A percentile compares a stretch with the other conserved stretches of the same genome.
Evolutionary conservation across 2,888 invertebrate genomes (phyloP).

Genomic region (Hyposoter didymator): DNA sequence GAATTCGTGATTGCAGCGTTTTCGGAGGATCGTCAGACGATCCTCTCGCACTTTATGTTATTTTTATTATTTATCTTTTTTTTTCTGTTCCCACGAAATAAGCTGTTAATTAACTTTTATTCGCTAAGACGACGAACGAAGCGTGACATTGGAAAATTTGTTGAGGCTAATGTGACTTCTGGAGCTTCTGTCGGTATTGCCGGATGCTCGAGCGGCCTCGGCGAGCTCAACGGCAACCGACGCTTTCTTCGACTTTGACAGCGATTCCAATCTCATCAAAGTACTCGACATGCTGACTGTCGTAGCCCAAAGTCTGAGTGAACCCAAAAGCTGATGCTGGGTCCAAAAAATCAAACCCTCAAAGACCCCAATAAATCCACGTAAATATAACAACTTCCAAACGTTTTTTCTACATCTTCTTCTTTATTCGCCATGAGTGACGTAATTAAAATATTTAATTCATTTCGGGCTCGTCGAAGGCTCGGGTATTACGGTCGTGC

Average conservation of each 20-base stretch:
- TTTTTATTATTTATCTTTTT: not conserved
- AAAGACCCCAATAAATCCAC: not conserved
- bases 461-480: not conserved
- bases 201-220: slow-evolving; percentile 51
- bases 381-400: not conserved
- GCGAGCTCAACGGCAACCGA: slow-evolving; percentile 38
- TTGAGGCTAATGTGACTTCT: slow-evolving; percentile 39
- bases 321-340: slow-evolving; percentile 14
- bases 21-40: slow-evolving; percentile 56
- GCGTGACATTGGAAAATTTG: slow-evolving; percentile 21
- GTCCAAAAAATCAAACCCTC: not conserved
- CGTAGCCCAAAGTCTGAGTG: not conserved
- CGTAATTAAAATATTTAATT: not conserved
- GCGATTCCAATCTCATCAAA: slow-evolving; percentile 25
- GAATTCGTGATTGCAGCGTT: slow-evolving; percentile 58
- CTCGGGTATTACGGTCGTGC: not conserved
- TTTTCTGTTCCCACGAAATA: not conserved
- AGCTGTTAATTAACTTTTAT: slow-evolving; percentile 19
- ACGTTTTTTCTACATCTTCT: not conserved
- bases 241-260: slow-evolving; percentile 39
- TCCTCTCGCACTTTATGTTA: slow-evolving; percentile 30
- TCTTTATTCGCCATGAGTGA: not conserved
- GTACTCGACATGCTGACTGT: slow-evolving; percentile 55
- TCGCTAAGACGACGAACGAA: slow-evolving; percentile 62
- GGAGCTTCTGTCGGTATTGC: slow-evolving; percentile 41